phyloP scores from a whole-genome alignment of 1,140 invertebrate species.

The Matsumurasca onukii region DNA sequence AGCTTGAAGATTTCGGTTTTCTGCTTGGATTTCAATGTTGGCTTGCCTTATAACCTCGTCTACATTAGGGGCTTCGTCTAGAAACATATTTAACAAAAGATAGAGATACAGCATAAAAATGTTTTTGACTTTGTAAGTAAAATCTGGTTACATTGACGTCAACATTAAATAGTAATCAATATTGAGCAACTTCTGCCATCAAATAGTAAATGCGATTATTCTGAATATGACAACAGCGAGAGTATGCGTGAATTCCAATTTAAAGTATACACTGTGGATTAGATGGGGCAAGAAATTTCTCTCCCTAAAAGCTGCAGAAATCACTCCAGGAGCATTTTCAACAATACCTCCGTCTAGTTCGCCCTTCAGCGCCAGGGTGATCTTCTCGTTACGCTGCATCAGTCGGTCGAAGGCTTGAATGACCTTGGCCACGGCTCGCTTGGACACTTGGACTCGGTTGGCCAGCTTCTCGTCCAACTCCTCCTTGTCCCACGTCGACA shows the following conservation, averaged over 20 bases:
- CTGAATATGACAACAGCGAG: no score
- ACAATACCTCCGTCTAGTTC: slow-evolving; percentile 71
- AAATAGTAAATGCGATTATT: no score
- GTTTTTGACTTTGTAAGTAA: no score
- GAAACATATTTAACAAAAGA: no score
- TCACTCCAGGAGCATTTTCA: no score
- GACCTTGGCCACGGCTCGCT: slow-evolving; percentile 92
- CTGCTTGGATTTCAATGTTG: slow-evolving; percentile 83
- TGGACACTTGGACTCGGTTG: slow-evolving; percentile 90
- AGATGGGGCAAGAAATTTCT: no score
- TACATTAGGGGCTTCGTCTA: slow-evolving; percentile 63
- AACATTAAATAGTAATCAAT: background rate
- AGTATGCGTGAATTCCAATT: no score
- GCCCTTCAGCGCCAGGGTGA: slow-evolving; percentile 83
- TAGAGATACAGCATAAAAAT: no score
- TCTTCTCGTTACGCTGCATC: slow-evolving; percentile 91
- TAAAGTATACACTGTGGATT: no score
- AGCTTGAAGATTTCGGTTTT: slow-evolving; percentile 90
- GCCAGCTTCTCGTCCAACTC: slow-evolving; percentile 95
- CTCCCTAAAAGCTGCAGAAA: no score
- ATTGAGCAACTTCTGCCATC: no score
- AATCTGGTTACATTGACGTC: no score
- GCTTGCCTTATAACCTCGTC: slow-evolving; percentile 81
- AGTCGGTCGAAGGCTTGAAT: slow-evolving; percentile 94
- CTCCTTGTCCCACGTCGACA: slow-evolving; percentile 98